A percentile compares a stretch with the other conserved stretches of the same genome.
Conservation (phyloP, 1,140 invertebrate genomes). For the Linepithema humile region DNA sequence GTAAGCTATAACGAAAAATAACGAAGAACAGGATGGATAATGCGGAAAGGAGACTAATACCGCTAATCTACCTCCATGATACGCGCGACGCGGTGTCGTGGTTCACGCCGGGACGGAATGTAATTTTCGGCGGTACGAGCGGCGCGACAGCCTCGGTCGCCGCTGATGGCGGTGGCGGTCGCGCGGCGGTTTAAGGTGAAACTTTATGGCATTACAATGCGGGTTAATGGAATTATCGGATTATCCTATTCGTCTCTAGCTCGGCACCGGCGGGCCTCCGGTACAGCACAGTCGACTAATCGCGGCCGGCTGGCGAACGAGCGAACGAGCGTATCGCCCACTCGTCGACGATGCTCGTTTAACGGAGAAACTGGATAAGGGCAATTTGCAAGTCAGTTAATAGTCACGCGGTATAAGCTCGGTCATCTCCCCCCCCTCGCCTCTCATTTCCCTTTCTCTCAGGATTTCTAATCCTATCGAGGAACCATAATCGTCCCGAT, state of each 20-base stretch:
- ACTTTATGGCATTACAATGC: constrained; percentile 68
- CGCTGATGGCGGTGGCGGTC: constrained; percentile 14
- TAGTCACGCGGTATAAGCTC: constrained; percentile 62
- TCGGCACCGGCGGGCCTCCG: neutral
- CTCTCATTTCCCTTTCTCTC: too few relatives aligned
- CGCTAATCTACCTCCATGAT: neutral
- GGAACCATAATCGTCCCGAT: neutral
- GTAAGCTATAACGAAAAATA: neutral
- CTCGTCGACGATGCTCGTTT: constrained; percentile 50
- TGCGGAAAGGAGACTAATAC: neutral
- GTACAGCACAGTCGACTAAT: constrained; percentile 61
- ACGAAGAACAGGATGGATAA: neutral
- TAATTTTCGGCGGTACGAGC: constrained; percentile 37
- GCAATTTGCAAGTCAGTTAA: constrained; percentile 73
- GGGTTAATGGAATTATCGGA: constrained; percentile 68
- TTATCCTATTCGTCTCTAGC: constrained; percentile 60
- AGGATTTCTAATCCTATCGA: constrained; percentile 68
- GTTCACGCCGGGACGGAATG: neutral
- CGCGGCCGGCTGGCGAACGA: neutral
- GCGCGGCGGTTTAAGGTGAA: constrained; percentile 55
- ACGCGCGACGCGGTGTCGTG: neutral
- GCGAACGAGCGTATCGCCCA: constrained; percentile 12
- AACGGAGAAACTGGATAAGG: constrained; percentile 67
- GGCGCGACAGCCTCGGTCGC: constrained; percentile 20
- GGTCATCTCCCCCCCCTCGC: too few relatives aligned